Conservation (phyloP, 2,113 vertebrate species). For the Hassar affinis region DNA sequence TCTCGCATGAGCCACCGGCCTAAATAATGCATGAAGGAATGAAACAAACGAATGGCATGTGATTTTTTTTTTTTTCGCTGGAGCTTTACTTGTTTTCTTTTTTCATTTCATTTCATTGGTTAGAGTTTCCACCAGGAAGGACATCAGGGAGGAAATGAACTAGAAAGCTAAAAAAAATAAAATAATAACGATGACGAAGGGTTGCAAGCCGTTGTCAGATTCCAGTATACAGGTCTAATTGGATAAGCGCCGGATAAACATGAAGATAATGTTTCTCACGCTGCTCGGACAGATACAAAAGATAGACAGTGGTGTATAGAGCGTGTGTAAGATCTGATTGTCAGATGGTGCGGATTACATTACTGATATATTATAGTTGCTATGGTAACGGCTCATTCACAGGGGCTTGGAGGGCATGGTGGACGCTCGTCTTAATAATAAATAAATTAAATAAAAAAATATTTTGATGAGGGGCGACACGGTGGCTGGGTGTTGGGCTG, state of each 20-base stretch:
- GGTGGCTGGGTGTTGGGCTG: too few species aligned
- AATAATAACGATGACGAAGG: too few species aligned
- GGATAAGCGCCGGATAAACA: neutral
- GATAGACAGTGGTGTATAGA: neutral
- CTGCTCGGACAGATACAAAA: neutral
- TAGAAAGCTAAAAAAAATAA: neutral
- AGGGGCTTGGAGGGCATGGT: neutral
- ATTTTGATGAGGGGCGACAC: too few species aligned
- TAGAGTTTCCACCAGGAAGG: conserved; percentile 14
- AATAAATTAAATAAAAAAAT: neutral
- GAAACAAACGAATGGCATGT: neutral
- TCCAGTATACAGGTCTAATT: neutral
- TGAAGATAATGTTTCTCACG: neutral
- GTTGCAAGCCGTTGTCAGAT: neutral
- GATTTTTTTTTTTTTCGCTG: conserved; percentile 28
- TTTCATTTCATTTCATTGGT: too few species aligned
- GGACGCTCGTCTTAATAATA: neutral
- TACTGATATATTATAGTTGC: neutral
- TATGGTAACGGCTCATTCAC: neutral
- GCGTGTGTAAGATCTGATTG: neutral
- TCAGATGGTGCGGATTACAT: neutral
- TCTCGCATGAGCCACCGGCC: conserved; percentile 51
- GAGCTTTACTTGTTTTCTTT: conserved; percentile 39
- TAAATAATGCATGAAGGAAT: conserved; percentile 63
- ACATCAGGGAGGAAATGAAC: neutral